Base-by-base conservation (phyloP, 2,888 invertebrate genomes). In the Heterodera filipjevi region DNA sequence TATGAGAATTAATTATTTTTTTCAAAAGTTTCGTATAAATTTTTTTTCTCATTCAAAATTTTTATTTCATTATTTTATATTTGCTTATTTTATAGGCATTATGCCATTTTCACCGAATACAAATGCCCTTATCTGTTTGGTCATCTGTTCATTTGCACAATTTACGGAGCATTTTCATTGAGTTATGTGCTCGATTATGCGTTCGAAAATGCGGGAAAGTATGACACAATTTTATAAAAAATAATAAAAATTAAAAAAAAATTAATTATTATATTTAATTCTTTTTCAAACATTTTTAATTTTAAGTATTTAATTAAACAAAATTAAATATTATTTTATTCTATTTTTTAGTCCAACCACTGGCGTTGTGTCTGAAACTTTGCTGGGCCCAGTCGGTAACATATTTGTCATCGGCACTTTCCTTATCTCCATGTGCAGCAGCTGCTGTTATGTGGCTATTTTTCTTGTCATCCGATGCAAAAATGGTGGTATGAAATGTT, bases 141-240 rank as follows among this genome's bases (percentile, higher is more conserved):
- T 2, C 32, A 75, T 35, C 46, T 59, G 19, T 46, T 75, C 8
- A 35, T 75, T 35, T 75, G 66, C 46, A 12, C n/a, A 46, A 32
- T 75, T 22, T 75, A 46, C 30, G 75, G 75, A n/a, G 22, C 33
- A 44, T 75, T 53, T 64, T 30, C 53, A n/a, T 8, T 75, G 19
- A 53, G 22, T 35, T 75, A 53, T 64, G 35, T 64, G 32, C 66
- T 68, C 44, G 22, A 10, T 10, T 75, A 10, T 75, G 66, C 75
- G 19, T 30, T 75, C 16, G 22, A 59, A 32, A 75, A 75, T 35
- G 32, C 75, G n/a, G 68, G 46, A n/a, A 75, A 53, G 75, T 75
- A 66, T 44, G 66, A 5, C 19, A 22, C 53, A 22, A 27, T 27
- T n/a, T 22, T 0, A n/a, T n/a, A 10, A 1, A 59, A 59, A n/a